These are phyloP conservation scores for Vireo altiloquus DNA, from an alignment of 2,113 vertebrate genomes.

Conservation along the genomic window DNA sequence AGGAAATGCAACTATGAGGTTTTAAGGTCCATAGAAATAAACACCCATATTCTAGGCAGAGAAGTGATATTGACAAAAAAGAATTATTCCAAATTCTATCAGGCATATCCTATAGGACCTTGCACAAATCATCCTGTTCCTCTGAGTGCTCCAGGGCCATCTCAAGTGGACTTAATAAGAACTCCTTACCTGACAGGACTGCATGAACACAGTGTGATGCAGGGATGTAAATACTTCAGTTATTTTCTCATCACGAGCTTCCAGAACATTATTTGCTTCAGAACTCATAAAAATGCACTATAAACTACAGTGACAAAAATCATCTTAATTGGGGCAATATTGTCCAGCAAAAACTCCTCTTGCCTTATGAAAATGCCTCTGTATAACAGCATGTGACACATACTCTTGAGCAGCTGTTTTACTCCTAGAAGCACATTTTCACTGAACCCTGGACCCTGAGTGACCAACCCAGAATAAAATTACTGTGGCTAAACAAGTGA, in stretches of 20 bases:
- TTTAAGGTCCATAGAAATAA: background rate
- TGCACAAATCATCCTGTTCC: background rate
- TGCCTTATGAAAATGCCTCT: background rate
- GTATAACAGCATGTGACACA: accelerated
- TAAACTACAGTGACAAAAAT: background rate
- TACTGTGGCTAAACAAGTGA: background rate
- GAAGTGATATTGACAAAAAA: background rate
- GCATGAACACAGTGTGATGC: background rate
- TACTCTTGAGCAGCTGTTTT: background rate
- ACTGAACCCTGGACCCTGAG: background rate
- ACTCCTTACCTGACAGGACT: background rate
- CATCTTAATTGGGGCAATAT: background rate
- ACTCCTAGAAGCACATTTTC: background rate
- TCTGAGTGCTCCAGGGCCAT: background rate
- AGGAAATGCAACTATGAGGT: background rate
- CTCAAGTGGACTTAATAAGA: background rate
- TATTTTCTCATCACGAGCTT: background rate
- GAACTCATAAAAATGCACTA: background rate
- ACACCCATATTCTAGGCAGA: background rate
- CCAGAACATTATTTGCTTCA: background rate
- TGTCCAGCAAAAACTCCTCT: background rate
- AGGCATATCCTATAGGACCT: background rate
- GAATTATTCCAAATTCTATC: background rate
- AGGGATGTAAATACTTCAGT: background rate
- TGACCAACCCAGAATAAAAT: background rate